Percentiles rank a stretch among this genome's conserved stretches.
Evolutionary conservation across 2,888 invertebrate species (phyloP).

Genomic region (Rosalia funebris): DNA sequence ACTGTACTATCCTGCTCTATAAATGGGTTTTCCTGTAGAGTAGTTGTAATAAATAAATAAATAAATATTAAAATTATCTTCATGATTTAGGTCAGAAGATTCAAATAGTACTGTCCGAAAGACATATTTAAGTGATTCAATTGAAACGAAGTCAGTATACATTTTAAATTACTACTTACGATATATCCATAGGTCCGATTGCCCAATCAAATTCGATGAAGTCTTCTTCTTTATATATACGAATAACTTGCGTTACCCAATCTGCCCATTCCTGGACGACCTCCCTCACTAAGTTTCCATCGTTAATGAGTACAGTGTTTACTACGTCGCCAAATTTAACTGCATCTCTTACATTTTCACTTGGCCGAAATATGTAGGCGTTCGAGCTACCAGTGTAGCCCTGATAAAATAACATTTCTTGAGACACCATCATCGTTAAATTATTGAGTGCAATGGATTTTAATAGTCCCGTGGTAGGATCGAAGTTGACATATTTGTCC

Average conservation of each 20-base stretch:
- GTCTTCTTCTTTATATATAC: slow-evolving; percentile 68
- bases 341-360: background rate
- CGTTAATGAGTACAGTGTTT: slow-evolving; percentile 71
- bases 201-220: slow-evolving; percentile 64
- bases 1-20: too few species aligned
- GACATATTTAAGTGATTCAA: too few species aligned
- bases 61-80: too few species aligned
- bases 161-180: slow-evolving; percentile 10
- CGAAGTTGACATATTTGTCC: slow-evolving; percentile 20
- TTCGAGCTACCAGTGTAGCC: background rate
- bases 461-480: slow-evolving; percentile 3
- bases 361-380: slow-evolving; percentile 22
- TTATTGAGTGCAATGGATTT: slow-evolving; percentile 27
- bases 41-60: too few species aligned
- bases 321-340: slow-evolving; percentile 4
- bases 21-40: too few species aligned
- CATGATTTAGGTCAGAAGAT: too few species aligned
- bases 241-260: slow-evolving; percentile 76
- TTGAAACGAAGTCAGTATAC: too few species aligned
- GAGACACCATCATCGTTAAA: slow-evolving; percentile 11
- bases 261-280: slow-evolving; percentile 71
- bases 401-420: slow-evolving; percentile 20
- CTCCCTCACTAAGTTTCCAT: slow-evolving; percentile 67
- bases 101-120: too few species aligned
- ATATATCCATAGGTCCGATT: slow-evolving; percentile 65